Evolutionary conservation across 2,113 vertebrate genomes (phyloP).

Genomic region (Anarrhichthys ocellatus): DNA sequence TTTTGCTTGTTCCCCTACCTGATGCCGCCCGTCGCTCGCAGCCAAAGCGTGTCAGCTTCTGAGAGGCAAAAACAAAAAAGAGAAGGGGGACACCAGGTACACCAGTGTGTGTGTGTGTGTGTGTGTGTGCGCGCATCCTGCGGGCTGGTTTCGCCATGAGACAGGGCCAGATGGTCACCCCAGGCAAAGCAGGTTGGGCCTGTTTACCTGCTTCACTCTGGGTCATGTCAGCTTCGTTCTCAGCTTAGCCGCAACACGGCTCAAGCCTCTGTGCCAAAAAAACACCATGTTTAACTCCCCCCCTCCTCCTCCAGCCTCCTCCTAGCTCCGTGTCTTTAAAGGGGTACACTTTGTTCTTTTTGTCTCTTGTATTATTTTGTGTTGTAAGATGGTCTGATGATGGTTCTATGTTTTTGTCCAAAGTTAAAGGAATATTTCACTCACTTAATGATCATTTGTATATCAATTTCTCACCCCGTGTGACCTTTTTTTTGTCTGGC

Average conservation of each 20-base stretch:
- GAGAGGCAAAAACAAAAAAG: conserved; percentile 79
- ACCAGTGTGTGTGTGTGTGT: conserved; percentile 49
- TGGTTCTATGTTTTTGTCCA: background rate
- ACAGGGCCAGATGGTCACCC: conserved; percentile 85
- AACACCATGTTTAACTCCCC: conserved; percentile 47
- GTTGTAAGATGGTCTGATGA: background rate
- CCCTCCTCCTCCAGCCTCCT: background rate
- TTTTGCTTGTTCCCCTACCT: conserved; percentile 73
- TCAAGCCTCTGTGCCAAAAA: conserved; percentile 73
- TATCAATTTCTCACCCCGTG: too few species aligned
- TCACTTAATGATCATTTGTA: background rate
- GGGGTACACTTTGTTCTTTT: conserved; percentile 10
- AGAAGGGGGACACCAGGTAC: conserved; percentile 78
- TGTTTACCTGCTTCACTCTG: conserved; percentile 84
- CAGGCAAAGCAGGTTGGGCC: conserved; percentile 83
- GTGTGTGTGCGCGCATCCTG: conserved; percentile 49
- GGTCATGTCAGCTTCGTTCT: conserved; percentile 83
- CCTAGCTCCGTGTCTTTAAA: conserved; percentile 28
- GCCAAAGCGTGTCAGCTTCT: conserved; percentile 83
- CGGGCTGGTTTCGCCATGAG: conserved; percentile 76
- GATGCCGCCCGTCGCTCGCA: conserved; percentile 78
- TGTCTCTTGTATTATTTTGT: background rate
- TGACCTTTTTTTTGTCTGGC: too few species aligned
- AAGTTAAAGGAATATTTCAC: background rate
- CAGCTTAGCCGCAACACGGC: conserved; percentile 78